Percentiles rank a stretch among this genome's conserved stretches.
These are phyloP conservation scores for Drosophila aldrichi DNA, from an alignment of 2,888 invertebrate genomes.

Conservation along the genomic window DNA sequence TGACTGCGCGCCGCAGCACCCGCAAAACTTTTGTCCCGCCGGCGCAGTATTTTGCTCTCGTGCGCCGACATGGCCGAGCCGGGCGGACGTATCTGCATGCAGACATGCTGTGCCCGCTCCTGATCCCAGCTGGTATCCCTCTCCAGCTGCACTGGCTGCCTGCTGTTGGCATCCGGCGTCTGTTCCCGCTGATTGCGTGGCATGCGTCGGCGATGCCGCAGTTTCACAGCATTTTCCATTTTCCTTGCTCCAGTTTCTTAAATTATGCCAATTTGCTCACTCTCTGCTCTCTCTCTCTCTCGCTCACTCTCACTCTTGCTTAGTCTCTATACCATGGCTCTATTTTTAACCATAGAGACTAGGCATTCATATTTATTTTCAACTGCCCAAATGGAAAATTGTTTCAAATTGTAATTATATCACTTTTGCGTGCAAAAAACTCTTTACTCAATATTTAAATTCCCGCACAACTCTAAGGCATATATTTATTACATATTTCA, in stretches of 20 bases:
- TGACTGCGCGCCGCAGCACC: slow-evolving; percentile 85
- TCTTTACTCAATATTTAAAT: slow-evolving; percentile 1
- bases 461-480: slow-evolving; percentile 1
- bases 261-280: slow-evolving; percentile 7
- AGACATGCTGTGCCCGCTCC: slow-evolving; percentile 62
- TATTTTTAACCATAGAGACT: slow-evolving; percentile 60
- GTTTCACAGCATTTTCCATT: slow-evolving; percentile 55
- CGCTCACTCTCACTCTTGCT: slow-evolving; percentile 2
- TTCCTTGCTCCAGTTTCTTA: slow-evolving; percentile 30
- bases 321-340: slow-evolving; percentile 26
- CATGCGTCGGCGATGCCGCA: slow-evolving; percentile 87
- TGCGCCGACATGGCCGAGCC: slow-evolving; percentile 80
- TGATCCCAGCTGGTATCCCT: slow-evolving; percentile 65
- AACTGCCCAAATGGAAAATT: slow-evolving; percentile 37
- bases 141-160: slow-evolving; percentile 15
- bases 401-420: slow-evolving; percentile 62
- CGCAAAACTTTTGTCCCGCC: slow-evolving; percentile 83
- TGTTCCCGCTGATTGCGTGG: slow-evolving; percentile 87
- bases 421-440: slow-evolving; percentile 54
- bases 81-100: slow-evolving; percentile 82
- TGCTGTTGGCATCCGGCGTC: slow-evolving; percentile 86
- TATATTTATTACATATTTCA: not conserved
- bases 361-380: slow-evolving; percentile 53
- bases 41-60: slow-evolving; percentile 84
- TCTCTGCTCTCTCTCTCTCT: slow-evolving; percentile 26